phyloP scores from a whole-genome alignment of 2,888 invertebrate species.

The Notocelia uddmanniana region DNA sequence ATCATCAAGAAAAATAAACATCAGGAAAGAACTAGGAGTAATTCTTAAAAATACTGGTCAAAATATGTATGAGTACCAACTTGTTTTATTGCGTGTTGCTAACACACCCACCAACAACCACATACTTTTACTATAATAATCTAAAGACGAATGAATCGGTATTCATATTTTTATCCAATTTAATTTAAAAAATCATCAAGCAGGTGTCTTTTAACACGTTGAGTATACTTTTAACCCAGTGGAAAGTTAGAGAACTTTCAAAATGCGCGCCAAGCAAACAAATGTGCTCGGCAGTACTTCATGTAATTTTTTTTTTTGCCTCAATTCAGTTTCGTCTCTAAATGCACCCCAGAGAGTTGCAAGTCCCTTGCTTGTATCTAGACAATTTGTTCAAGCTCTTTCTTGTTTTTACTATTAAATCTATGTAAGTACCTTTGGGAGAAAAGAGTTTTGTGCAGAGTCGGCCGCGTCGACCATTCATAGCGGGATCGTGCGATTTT shows the following conservation, averaged over 20 bases:
- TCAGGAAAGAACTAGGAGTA: neutral
- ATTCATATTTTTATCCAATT: neutral
- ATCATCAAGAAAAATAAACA: no score
- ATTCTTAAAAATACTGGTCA: no score
- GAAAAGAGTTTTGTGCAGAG: slow-evolving; percentile 29
- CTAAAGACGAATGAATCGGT: neutral
- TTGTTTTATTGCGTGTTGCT: neutral
- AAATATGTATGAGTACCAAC: no score
- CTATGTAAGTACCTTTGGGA: slow-evolving; percentile 29
- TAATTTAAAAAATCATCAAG: neutral
- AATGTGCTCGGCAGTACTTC: slow-evolving; percentile 38
- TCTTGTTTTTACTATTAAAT: slow-evolving; percentile 41
- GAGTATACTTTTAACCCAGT: slow-evolving; percentile 3
- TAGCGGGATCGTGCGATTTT: slow-evolving; percentile 18
- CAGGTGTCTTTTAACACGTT: neutral
- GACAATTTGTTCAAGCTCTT: slow-evolving; percentile 30
- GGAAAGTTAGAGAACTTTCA: slow-evolving; percentile 25
- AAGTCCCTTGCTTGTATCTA: neutral
- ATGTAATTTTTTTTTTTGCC: slow-evolving; percentile 17
- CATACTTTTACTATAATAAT: no score
- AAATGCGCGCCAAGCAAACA: slow-evolving; percentile 37
- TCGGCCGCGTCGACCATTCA: slow-evolving; percentile 21
- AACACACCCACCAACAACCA: no score
- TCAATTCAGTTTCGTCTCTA: slow-evolving; percentile 17
- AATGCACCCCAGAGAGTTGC: slow-evolving; percentile 12